phyloP scores from a whole-genome alignment of 2,888 invertebrate species.

The Baccha elongata region DNA sequence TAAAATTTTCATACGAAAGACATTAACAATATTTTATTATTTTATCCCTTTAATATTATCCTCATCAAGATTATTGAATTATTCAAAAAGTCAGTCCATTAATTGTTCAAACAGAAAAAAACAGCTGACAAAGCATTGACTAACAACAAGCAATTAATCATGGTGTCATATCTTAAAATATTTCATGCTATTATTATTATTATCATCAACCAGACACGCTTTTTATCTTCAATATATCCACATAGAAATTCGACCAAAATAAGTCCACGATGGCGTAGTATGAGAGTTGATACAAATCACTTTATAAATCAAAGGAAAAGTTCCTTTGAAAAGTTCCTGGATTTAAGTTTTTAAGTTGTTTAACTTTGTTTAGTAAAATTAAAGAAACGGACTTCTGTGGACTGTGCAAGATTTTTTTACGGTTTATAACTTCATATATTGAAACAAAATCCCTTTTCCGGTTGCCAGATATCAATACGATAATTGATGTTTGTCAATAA shows the following conservation, averaged over 20 bases:
- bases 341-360: too few relatives aligned
- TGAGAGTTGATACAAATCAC: slow-evolving; percentile 26
- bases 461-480: too few relatives aligned
- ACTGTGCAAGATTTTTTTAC: too few relatives aligned
- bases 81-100: slow-evolving; percentile 60
- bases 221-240: neutral
- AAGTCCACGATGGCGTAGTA: neutral
- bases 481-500: too few relatives aligned
- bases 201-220: neutral
- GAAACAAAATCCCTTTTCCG: too few relatives aligned
- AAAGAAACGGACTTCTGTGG: too few relatives aligned
- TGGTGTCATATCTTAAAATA: slow-evolving; percentile 58
- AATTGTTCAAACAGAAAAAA: slow-evolving; percentile 28
- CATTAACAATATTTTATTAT: neutral
- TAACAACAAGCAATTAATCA: slow-evolving; percentile 60
- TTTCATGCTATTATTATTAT: slow-evolving; percentile 37
- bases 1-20: too few relatives aligned
- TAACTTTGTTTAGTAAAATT: too few relatives aligned
- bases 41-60: slow-evolving; percentile 16
- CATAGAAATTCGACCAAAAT: neutral
- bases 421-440: too few relatives aligned
- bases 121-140: slow-evolving; percentile 36
- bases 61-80: neutral
- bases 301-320: neutral
- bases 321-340: slow-evolving; percentile 1